Conservation (phyloP, 2,888 invertebrate genomes). For the Aromia moschata region DNA sequence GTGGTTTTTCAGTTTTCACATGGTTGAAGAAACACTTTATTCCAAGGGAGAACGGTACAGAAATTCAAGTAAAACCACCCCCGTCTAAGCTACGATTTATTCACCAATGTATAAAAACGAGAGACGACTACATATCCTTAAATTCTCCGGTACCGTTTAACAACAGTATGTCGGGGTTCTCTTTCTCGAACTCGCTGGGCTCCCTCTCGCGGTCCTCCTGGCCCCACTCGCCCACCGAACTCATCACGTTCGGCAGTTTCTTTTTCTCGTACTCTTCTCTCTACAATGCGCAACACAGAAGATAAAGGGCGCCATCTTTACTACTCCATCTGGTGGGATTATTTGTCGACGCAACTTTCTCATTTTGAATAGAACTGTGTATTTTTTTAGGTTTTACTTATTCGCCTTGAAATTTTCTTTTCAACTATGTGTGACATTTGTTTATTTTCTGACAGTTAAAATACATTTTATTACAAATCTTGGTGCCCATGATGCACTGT, state of each 20-base stretch:
- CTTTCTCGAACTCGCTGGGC: conserved; percentile 80
- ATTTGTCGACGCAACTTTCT: too few relatives aligned
- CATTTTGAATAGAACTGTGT: too few relatives aligned
- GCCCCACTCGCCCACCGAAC: conserved; percentile 78
- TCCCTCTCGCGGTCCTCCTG: conserved; percentile 75
- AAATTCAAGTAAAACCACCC: not conserved
- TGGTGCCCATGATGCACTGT: too few relatives aligned
- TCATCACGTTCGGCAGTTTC: conserved; percentile 76
- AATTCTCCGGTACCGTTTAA: conserved; percentile 79
- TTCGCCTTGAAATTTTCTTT: too few relatives aligned
- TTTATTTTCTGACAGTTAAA: too few relatives aligned
- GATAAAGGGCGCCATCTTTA: conserved; percentile 24
- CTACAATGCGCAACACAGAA: conserved; percentile 59
- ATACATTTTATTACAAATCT: too few relatives aligned
- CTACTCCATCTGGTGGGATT: too few relatives aligned
- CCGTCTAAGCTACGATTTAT: not conserved
- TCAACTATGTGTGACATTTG: too few relatives aligned
- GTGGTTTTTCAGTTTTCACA: too few relatives aligned
- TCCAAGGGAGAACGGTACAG: not conserved
- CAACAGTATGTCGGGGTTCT: conserved; percentile 81
- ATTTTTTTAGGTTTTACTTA: too few relatives aligned
- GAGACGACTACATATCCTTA: conserved; percentile 72
- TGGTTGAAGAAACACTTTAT: too few relatives aligned
- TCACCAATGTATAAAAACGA: not conserved
- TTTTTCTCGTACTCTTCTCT: conserved; percentile 76